phyloP scores from a whole-genome alignment of 2,888 invertebrate species.

The Agelastica alni region DNA sequence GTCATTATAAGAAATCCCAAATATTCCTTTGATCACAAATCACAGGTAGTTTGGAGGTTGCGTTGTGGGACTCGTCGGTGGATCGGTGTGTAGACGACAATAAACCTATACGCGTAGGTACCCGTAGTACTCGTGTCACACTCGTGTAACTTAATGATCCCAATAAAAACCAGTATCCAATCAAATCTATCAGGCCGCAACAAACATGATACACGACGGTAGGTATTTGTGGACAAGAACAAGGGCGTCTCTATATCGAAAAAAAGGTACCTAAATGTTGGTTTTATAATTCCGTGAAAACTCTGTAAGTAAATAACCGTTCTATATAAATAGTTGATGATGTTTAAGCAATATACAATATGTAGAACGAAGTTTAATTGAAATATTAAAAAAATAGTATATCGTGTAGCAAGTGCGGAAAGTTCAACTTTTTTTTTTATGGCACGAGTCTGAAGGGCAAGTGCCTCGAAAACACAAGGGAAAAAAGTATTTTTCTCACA shows the following conservation, averaged over 20 bases:
- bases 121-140: constrained; percentile 29
- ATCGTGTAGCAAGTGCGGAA: too few species aligned
- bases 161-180: constrained; percentile 40
- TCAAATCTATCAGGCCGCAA: constrained; percentile 31
- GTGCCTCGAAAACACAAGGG: too few species aligned
- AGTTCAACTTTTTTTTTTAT: too few species aligned
- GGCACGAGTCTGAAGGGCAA: too few species aligned
- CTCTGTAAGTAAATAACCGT: too few species aligned
- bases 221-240: constrained; percentile 15
- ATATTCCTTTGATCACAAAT: constrained; percentile 14
- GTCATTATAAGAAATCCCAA: constrained; percentile 12
- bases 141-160: constrained; percentile 35
- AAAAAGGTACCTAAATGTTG: too few species aligned
- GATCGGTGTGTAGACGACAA: constrained; percentile 32
- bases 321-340: too few species aligned
- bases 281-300: too few species aligned
- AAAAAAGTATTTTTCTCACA: too few species aligned
- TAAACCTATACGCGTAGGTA: constrained; percentile 17
- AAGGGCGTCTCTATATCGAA: neutral
- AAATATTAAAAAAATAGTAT: too few species aligned
- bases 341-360: too few species aligned
- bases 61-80: constrained; percentile 19
- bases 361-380: too few species aligned
- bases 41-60: constrained; percentile 25
- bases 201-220: constrained; percentile 23